Evolutionary conservation across 1,140 invertebrate species (phyloP), one percentile per base, ranked within the genome.

Genomic region (Formica selysi): DNA sequence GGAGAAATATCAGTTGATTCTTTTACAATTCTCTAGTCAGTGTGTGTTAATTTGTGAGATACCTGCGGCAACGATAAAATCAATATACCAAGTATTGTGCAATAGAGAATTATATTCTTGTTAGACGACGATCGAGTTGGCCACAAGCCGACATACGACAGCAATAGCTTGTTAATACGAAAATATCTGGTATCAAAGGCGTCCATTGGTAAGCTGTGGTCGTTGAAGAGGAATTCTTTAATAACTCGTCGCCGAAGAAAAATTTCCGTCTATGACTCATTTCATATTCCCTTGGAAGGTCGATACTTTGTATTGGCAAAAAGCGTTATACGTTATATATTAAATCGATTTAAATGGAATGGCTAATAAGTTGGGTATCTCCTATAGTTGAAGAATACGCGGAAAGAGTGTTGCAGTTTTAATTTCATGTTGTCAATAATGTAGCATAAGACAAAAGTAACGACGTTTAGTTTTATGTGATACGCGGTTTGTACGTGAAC

Each of bases 321-420:
- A 29, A 57, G 10, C 48, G 16, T 51, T 71, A 41, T 44, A 74
- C 13, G 26, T 44, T 41, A 36, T 22, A n/a, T 76, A 8, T 51
- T 51, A 51, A 19, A 51, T 13, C 11, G 64, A 80, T 73, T 73
- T 59, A 61, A 62, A 74, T n/a, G 2, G 54, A 83, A 83, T 86
- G 26, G n/a, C 1, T 76, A 57, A 85, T 62, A 10, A 44, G 22
- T 19, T 4, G 2, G 16, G 32, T 71, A n/a, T 26, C 32, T 19
- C 2, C 10, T 3, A 2, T 36, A 16, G 10, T 7, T 19, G 3
- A 11, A 41, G 4, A 8, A 41, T 29, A 61, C 19, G 68, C 36
- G 8, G 26, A n/a, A 26, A 73, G 13, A 73, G 16, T 38, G 26
- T 8, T 44, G 22, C n/a, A 62, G 26, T 62, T 62, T 85, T 48